Base-by-base conservation (phyloP, 1,140 invertebrate genomes). In the Drosophila tropicalis region DNA sequence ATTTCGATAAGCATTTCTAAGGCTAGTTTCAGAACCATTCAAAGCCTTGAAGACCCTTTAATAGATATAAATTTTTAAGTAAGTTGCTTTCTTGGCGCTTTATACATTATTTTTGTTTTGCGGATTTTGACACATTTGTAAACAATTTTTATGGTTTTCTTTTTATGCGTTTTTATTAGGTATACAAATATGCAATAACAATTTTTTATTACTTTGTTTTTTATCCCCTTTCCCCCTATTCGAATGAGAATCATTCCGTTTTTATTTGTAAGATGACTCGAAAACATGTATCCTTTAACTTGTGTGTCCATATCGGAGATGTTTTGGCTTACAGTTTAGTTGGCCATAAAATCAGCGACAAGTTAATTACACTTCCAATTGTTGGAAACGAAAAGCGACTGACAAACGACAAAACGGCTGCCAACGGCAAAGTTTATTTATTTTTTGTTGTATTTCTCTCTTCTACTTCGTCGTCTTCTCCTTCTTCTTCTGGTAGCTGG, bases 361-460 rank as follows among this genome's bases (percentile, higher is more conserved):
- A 79, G 77, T 76, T 79, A 79, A 79, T 79, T 79, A 75, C 77
- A 76, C 76, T 79, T 76, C 65, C 75, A 70, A 74, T 44, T 51
- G 44, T 12, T 55, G 12, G 41, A 62, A 44, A 29, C 25, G 36
- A 56, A 56, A 57, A 65, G 61, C 70, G 67, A 66, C 64, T 72
- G 79, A 47, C 66, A 68, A 67, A 63, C 56, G 58, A 56, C 67
- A 72, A 76, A 62, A 5, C 29, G 25, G 39, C 72, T 36, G 61
- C 22, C 55, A 70, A 62, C n/a, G 44, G 71, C 61, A 62, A 66
- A 77, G 40, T 44, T 36, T 55, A 36, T 60, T 62, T 51, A 22
- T 39, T 60, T 60, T 29, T 22, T 61, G 13, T 41, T 61, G 13
- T 41, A 63, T 64, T 17, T 65, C 19, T 74, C 9, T 39, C 13